Percentiles rank a stretch among this genome's conserved stretches.
phyloP scores from a whole-genome alignment of 2,113 vertebrate species.

The Aix galericulata region DNA sequence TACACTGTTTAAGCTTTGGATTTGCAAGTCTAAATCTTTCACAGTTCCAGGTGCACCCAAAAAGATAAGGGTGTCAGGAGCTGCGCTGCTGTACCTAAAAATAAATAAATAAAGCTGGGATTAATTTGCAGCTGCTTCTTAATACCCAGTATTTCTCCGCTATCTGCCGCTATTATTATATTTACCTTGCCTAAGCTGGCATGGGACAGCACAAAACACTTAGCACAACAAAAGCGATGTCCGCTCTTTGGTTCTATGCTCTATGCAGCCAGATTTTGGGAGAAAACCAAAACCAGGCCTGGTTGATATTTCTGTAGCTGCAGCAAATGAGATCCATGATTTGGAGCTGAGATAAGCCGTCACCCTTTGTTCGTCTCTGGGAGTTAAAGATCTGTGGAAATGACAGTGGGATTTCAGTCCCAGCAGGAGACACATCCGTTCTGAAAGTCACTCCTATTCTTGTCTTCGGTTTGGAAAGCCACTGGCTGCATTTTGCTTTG shows the following conservation, averaged over 20 bases:
- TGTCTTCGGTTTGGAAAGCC: constrained; percentile 24
- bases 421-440: neutral
- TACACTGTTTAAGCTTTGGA: constrained; percentile 64
- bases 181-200: neutral
- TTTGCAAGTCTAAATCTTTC: constrained; percentile 78
- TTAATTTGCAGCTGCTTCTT: constrained; percentile 32
- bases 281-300: neutral
- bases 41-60: constrained; percentile 73
- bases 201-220: neutral
- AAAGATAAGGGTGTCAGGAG: constrained; percentile 76
- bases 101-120: constrained; percentile 37
- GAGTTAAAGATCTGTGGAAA: constrained; percentile 10
- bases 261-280: neutral
- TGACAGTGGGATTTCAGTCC: neutral
- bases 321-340: neutral
- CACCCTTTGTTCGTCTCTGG: neutral
- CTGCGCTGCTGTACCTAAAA: neutral
- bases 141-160: constrained; percentile 14
- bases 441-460: neutral
- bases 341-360: neutral
- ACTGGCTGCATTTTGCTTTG: neutral
- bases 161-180: neutral
- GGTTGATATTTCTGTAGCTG: neutral
- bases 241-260: neutral
- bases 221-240: neutral